Percentiles rank a stretch among this genome's conserved stretches.
These are phyloP conservation scores for Dromius quadrimaculatus DNA, from an alignment of 2,888 invertebrate genomes.

Conservation along the genomic window DNA sequence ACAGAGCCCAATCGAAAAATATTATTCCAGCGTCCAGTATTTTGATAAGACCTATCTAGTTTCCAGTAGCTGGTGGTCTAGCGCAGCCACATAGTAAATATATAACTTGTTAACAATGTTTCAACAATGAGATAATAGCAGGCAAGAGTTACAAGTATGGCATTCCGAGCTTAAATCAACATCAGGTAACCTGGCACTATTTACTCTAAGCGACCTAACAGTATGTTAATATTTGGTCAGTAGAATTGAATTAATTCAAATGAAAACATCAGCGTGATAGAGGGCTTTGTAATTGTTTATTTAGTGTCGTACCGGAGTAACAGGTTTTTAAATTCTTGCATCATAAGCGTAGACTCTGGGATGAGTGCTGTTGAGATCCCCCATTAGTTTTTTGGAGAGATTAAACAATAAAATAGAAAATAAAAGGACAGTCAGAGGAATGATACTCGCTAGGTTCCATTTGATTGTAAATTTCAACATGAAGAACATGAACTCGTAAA, in stretches of 20 bases:
- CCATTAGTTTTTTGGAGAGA: too few relatives aligned
- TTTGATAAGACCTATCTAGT: slow-evolving; percentile 34
- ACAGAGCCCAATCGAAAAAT: slow-evolving; percentile 6
- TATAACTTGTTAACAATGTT: slow-evolving; percentile 48
- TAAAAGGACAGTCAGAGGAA: too few relatives aligned
- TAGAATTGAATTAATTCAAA: slow-evolving; percentile 53
- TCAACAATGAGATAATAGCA: slow-evolving; percentile 43
- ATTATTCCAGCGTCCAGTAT: slow-evolving; percentile 30
- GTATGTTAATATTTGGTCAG: slow-evolving; percentile 53
- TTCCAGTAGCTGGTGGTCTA: slow-evolving; percentile 17
- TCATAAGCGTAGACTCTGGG: too few relatives aligned
- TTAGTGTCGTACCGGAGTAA: slow-evolving; percentile 50
- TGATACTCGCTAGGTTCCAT: too few relatives aligned
- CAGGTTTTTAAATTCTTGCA: slow-evolving; percentile 51
- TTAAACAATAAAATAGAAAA: too few relatives aligned
- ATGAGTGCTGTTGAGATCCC: too few relatives aligned
- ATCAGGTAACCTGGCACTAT: slow-evolving; percentile 40
- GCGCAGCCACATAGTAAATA: slow-evolving; percentile 24
- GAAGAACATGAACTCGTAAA: too few relatives aligned
- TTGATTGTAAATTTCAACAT: too few relatives aligned
- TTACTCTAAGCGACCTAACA: slow-evolving; percentile 50
- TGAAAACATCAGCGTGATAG: slow-evolving; percentile 48
- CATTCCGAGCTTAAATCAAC: slow-evolving; percentile 47
- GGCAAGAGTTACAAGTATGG: slow-evolving; percentile 32
- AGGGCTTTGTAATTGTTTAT: slow-evolving; percentile 51